Evolutionary conservation across 2,888 invertebrate genomes (phyloP).

Genomic region (Leptinotarsa haldemani): DNA sequence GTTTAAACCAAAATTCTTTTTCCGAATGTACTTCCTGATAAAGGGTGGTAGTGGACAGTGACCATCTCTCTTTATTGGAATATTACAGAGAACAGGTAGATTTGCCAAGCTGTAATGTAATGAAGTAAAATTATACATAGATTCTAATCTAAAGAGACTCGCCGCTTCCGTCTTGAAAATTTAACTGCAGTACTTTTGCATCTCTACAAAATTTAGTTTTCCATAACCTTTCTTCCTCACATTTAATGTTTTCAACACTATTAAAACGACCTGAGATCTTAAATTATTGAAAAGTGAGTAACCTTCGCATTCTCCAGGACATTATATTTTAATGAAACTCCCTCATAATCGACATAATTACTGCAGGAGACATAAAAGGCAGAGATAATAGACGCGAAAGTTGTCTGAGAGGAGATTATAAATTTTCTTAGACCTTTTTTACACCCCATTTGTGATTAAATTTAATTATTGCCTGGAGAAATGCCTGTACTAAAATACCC

Average conservation of each 20-base stretch:
- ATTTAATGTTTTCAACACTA: neutral
- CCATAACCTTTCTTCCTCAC: no score
- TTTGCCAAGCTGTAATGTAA: no score
- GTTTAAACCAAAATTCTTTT: no score
- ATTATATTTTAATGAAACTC: constrained; percentile 14
- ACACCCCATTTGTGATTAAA: constrained; percentile 60
- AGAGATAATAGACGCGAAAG: constrained; percentile 37
- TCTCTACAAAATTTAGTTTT: no score
- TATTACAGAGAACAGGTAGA: no score
- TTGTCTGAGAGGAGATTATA: constrained; percentile 48
- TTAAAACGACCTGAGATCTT: neutral
- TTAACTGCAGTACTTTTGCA: no score
- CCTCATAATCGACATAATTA: constrained; percentile 31
- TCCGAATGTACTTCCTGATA: no score
- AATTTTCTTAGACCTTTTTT: constrained; percentile 56
- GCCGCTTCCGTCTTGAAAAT: no score
- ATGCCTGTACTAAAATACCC: constrained; percentile 47
- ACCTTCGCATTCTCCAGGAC: neutral
- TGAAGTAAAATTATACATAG: no score
- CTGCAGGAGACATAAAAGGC: constrained; percentile 28
- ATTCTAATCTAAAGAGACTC: no score
- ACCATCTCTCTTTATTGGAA: no score
- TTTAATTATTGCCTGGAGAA: constrained; percentile 57
- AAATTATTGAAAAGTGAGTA: neutral
- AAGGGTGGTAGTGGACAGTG: no score